These are phyloP conservation scores for Eublepharis macularius DNA, from an alignment of 2,113 vertebrate species.

Conservation along the genomic window DNA sequence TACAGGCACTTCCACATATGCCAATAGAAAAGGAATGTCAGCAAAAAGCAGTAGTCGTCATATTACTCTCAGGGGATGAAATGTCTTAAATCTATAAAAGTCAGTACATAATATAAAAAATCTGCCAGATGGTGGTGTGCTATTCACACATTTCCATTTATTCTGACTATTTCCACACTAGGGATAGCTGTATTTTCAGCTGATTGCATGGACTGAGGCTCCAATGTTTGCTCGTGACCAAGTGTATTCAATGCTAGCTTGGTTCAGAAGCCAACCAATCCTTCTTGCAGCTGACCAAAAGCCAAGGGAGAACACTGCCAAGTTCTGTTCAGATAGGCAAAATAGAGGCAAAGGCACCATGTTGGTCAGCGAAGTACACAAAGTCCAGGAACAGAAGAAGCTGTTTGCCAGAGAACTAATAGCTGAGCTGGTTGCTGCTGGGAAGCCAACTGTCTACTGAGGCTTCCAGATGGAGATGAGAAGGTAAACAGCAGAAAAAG, in stretches of 20 bases:
- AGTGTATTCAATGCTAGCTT: neutral
- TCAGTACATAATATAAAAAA: neutral
- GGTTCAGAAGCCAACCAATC: slow-evolving; percentile 1
- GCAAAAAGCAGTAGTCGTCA: neutral
- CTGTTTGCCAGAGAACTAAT: slow-evolving; percentile 61
- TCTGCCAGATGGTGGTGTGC: neutral
- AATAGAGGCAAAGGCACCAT: neutral
- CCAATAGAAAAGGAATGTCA: neutral
- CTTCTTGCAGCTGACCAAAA: neutral
- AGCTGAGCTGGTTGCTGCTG: slow-evolving; percentile 59
- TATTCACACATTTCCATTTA: neutral
- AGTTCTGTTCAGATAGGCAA: slow-evolving; percentile 2
- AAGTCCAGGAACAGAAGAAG: slow-evolving; percentile 26
- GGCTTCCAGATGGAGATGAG: slow-evolving; percentile 53
- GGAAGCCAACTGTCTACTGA: slow-evolving; percentile 55
- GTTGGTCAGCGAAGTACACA: slow-evolving; percentile 27
- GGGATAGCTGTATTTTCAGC: neutral
- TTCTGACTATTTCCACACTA: neutral
- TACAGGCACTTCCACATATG: neutral
- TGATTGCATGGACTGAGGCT: neutral
- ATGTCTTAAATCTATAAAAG: neutral
- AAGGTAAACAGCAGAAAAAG: slow-evolving; percentile 46
- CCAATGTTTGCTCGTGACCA: slow-evolving; percentile 24
- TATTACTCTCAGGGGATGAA: neutral
- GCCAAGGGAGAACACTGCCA: slow-evolving; percentile 26